Evolutionary conservation across 2,888 invertebrate species (phyloP).

Genomic region (Tiliacea aurago): DNA sequence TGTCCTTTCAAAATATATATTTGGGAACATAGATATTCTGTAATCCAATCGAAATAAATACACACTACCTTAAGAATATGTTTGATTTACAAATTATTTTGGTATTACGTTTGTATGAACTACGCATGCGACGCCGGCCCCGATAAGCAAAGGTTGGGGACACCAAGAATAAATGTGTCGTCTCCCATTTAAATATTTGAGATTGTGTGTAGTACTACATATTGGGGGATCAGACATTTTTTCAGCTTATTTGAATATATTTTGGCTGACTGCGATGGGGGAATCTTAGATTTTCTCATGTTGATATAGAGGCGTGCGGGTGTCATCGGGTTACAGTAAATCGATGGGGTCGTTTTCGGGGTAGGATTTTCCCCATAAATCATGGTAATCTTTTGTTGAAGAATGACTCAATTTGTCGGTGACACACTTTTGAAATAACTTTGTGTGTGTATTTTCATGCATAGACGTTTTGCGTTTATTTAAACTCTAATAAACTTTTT

Average conservation of each 20-base stretch:
- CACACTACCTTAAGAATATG: no score
- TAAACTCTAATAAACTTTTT: conserved; percentile 35
- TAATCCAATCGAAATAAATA: no score
- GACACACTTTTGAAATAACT: conserved; percentile 8
- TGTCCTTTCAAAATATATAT: no score
- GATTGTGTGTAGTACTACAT: conserved; percentile 31
- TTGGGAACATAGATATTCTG: no score
- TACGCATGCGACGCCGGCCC: no score
- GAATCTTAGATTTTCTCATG: conserved; percentile 27
- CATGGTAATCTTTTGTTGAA: conserved; percentile 8
- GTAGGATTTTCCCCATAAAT: background rate
- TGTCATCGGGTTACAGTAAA: conserved; percentile 23
- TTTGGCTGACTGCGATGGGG: conserved; percentile 7
- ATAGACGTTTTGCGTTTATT: conserved; percentile 17
- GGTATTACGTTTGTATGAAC: no score
- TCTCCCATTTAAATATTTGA: conserved; percentile 48
- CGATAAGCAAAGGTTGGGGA: conserved; percentile 44
- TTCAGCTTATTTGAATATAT: conserved; percentile 53
- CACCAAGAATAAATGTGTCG: conserved; percentile 43
- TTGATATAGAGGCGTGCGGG: conserved; percentile 3
- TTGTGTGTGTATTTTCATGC: conserved; percentile 6
- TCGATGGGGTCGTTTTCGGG: conserved; percentile 17
- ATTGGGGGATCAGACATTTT: conserved; percentile 31
- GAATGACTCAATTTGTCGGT: conserved; percentile 12
- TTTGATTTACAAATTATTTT: no score